Evolutionary conservation across 2,888 invertebrate genomes (phyloP).

Genomic region (Melanchra persicariae): DNA sequence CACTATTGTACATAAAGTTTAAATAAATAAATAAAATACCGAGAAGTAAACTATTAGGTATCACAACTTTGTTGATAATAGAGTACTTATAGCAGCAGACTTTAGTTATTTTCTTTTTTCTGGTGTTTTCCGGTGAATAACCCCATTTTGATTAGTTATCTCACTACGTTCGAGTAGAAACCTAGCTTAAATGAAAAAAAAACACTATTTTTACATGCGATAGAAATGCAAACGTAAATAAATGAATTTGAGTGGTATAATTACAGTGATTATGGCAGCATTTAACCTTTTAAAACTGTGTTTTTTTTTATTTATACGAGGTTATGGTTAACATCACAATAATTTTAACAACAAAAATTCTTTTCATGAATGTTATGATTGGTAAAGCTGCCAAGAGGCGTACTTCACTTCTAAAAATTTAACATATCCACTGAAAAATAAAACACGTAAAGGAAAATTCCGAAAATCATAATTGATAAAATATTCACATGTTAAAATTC

Average conservation of each 20-base stretch:
- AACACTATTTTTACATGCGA: not conserved
- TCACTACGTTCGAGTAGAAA: not conserved
- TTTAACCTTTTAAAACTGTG: not conserved
- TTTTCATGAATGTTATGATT: too few relatives aligned
- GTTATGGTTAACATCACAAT: not conserved
- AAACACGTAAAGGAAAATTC: slow-evolving; percentile 8
- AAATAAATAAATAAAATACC: not conserved
- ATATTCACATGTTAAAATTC: slow-evolving; percentile 28
- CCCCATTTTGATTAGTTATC: not conserved
- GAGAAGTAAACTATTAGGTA: not conserved
- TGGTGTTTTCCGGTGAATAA: not conserved
- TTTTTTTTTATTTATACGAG: not conserved
- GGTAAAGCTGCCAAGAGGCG: too few relatives aligned
- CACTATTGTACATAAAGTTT: too few relatives aligned
- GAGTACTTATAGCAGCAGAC: not conserved
- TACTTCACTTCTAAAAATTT: too few relatives aligned
- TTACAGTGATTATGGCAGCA: not conserved
- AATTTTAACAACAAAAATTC: not conserved
- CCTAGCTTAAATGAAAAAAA: not conserved
- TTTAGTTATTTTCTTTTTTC: not conserved
- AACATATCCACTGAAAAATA: not conserved
- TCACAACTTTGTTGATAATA: not conserved
- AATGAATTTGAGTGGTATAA: not conserved
- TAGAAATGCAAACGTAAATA: not conserved
- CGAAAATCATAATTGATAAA: slow-evolving; percentile 24